A percentile compares a stretch with the other conserved stretches of the same genome.
Evolutionary conservation across 23 tunicate genomes (phyloP).

Genomic region (Corella eumyota): DNA sequence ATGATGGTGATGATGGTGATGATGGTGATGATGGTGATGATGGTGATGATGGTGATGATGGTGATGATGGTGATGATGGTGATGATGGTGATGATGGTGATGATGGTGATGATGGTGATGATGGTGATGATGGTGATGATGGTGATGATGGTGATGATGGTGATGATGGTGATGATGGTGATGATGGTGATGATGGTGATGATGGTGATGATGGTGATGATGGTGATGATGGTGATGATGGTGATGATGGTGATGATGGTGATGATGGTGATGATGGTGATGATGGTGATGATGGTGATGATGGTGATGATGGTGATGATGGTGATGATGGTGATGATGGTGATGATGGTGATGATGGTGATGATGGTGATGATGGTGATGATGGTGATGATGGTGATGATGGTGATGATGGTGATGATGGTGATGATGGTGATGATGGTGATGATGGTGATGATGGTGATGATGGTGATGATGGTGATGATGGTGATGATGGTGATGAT

Average conservation of each 20-base stretch:
- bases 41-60: slow-evolving; percentile 2
- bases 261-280: slow-evolving; percentile 11
- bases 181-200: slow-evolving; percentile 10
- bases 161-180: neutral
- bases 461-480: neutral
- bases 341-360: slow-evolving; percentile 9
- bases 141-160: neutral
- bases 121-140: neutral
- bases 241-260: neutral
- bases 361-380: neutral
- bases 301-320: neutral
- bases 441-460: slow-evolving; percentile 1
- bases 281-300: neutral
- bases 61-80: neutral
- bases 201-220: neutral
- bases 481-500: neutral
- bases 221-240: neutral
- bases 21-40: slow-evolving; percentile 7
- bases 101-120: slow-evolving; percentile 8
- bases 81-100: neutral
- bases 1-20: neutral
- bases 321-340: neutral
- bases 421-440: slow-evolving; percentile 7
- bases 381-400: neutral
- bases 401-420: neutral